Evolutionary conservation across 30 jellyfish, hydroid and myxozoan genomes (phyloP).

Genomic region (Aurelia sp.): DNA sequence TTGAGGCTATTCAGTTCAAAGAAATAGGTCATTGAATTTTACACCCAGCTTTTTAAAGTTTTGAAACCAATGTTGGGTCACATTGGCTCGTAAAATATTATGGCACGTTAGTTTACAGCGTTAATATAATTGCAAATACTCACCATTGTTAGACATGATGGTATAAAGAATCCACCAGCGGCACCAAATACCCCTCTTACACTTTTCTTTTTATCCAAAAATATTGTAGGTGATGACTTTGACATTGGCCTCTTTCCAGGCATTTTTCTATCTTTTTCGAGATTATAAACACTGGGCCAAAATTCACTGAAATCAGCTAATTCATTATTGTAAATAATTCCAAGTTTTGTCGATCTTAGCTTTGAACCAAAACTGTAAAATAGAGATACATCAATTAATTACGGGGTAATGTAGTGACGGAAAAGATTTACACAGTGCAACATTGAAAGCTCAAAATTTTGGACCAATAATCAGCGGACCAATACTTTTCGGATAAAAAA

Average conservation of each 20-base stretch:
- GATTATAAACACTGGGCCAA: slow-evolving; percentile 98
- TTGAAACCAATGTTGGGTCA: no score
- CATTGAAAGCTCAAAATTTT: no score
- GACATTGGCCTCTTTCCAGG: slow-evolving; percentile 99
- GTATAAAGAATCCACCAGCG: slow-evolving; percentile 99
- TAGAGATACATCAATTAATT: background rate
- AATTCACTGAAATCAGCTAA: slow-evolving; percentile 98
- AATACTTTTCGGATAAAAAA: no score
- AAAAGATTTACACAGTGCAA: no score
- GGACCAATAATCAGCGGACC: no score
- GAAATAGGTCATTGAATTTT: no score
- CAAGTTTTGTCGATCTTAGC: slow-evolving; percentile 84
- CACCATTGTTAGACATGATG: slow-evolving; percentile 91
- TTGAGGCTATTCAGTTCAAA: no score
- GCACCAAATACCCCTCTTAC: slow-evolving; percentile 98
- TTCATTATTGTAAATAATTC: slow-evolving; percentile 97
- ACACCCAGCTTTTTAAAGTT: no score
- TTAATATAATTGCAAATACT: background rate
- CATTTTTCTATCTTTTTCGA: slow-evolving; percentile 75
- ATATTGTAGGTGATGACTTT: slow-evolving; percentile 86
- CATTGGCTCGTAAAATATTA: no score
- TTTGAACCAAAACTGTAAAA: slow-evolving; percentile 94
- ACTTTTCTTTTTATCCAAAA: slow-evolving; percentile 77
- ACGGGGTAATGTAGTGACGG: no score
- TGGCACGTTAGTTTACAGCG: no score